phyloP scores from a whole-genome alignment of 2,888 invertebrate genomes.

The Lasioglossum vierecki region DNA sequence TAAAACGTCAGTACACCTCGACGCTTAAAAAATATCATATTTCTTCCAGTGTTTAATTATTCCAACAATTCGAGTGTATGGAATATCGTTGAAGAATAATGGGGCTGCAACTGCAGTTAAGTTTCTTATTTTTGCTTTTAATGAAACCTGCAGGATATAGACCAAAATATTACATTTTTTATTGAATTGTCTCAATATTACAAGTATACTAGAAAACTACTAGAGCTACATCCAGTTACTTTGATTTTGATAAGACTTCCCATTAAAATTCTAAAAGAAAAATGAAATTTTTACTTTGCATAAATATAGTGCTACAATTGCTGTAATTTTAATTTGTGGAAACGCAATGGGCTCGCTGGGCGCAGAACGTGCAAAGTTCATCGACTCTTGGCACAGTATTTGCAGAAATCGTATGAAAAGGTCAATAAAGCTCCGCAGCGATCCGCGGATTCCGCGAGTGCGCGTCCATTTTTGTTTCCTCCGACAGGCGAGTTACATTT shows the following conservation, averaged over 20 bases:
- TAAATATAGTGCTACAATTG: too few species aligned
- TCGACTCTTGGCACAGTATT: not conserved
- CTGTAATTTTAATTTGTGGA: not conserved
- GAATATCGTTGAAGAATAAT: too few species aligned
- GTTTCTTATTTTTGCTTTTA: too few species aligned
- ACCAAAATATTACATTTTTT: too few species aligned
- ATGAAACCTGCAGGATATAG: not conserved
- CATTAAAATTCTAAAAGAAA: not conserved
- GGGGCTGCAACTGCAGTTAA: not conserved
- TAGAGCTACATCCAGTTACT: not conserved
- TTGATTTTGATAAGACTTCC: too few species aligned
- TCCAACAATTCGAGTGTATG: too few species aligned
- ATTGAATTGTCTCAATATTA: too few species aligned
- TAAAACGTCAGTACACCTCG: not conserved
- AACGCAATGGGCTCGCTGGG: not conserved
- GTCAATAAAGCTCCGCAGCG: not conserved
- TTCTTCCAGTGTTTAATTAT: too few species aligned
- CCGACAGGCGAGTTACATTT: slow-evolving; percentile 11
- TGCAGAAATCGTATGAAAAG: not conserved
- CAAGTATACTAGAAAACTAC: not conserved
- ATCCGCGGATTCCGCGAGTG: not conserved
- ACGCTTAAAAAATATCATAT: not conserved
- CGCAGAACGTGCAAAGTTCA: not conserved
- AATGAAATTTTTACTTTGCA: too few species aligned
- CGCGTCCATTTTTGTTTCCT: slow-evolving; percentile 30